These are phyloP conservation scores for Drosophila erecta DNA, from an alignment of 1,140 invertebrate genomes.

Conservation along the genomic window DNA sequence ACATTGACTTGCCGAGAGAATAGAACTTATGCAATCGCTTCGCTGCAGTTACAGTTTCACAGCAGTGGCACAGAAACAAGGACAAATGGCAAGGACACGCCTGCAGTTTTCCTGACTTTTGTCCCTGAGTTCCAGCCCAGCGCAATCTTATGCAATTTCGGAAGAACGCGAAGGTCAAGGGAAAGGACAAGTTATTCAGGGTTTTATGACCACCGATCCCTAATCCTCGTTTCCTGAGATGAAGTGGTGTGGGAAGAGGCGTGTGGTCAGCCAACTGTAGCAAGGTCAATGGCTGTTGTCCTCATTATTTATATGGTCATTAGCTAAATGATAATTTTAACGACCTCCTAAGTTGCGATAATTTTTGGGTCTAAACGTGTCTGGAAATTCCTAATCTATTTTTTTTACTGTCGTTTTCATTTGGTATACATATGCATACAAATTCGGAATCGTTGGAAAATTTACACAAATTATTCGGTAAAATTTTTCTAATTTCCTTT, in stretches of 20 bases:
- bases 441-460: slow-evolving; percentile 6
- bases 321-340: slow-evolving; percentile 67
- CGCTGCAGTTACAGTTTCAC: slow-evolving; percentile 61
- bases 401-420: slow-evolving; percentile 1
- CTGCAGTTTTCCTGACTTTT: slow-evolving; percentile 17
- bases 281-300: slow-evolving; percentile 56
- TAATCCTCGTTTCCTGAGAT: slow-evolving; percentile 20
- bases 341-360: slow-evolving; percentile 40
- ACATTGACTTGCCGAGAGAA: slow-evolving; percentile 42
- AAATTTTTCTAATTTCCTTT: neutral
- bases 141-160: slow-evolving; percentile 68
- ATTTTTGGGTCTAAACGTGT: slow-evolving; percentile 36
- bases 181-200: slow-evolving; percentile 65
- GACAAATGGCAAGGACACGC: slow-evolving; percentile 57
- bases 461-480: neutral
- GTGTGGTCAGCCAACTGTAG: slow-evolving; percentile 57
- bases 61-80: slow-evolving; percentile 30
- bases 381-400: slow-evolving; percentile 29
- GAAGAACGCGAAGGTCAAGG: slow-evolving; percentile 51
- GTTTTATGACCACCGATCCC: slow-evolving; percentile 44
- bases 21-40: slow-evolving; percentile 62
- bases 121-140: slow-evolving; percentile 7
- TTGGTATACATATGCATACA: slow-evolving; percentile 37
- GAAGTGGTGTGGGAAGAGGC: slow-evolving; percentile 1
- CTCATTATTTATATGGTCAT: slow-evolving; percentile 49